A percentile compares a stretch with the other conserved stretches of the same genome.
These are phyloP conservation scores for Eristalinus sepulchralis DNA, from an alignment of 2,888 invertebrate species.

Conservation along the genomic window DNA sequence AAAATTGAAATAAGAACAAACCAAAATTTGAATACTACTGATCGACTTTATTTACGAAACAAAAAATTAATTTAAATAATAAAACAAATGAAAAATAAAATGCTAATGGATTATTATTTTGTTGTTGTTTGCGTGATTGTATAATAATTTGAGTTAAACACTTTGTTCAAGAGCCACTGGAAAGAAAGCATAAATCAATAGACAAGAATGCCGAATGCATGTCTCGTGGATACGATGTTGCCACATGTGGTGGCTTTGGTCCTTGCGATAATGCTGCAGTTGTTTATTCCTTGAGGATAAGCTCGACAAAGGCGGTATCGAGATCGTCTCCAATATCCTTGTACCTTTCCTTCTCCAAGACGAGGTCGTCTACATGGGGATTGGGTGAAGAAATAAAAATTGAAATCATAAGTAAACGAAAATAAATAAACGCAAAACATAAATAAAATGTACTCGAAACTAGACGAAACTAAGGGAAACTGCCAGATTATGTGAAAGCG, in stretches of 20 bases:
- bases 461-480: slow-evolving; percentile 51
- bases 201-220: slow-evolving; percentile 36
- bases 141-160: slow-evolving; percentile 64
- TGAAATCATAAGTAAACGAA: slow-evolving; percentile 68
- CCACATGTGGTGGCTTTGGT: slow-evolving; percentile 32
- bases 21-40: slow-evolving; percentile 34
- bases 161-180: slow-evolving; percentile 58
- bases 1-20: slow-evolving; percentile 41
- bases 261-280: slow-evolving; percentile 11
- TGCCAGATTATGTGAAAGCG: slow-evolving; percentile 40
- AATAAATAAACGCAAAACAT: slow-evolving; percentile 66
- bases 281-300: slow-evolving; percentile 88
- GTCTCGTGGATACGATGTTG: slow-evolving; percentile 48
- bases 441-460: slow-evolving; percentile 70
- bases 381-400: slow-evolving; percentile 64
- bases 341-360: slow-evolving; percentile 99
- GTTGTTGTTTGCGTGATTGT: slow-evolving; percentile 57
- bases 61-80: slow-evolving; percentile 66
- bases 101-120: slow-evolving; percentile 47
- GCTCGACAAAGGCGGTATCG: slow-evolving; percentile 99
- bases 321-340: slow-evolving; percentile 99
- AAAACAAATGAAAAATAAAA: slow-evolving; percentile 38
- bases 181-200: slow-evolving; percentile 46
- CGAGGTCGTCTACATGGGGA: slow-evolving; percentile 90
- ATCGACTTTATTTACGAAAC: slow-evolving; percentile 57